These are phyloP conservation scores for Pterocles burchelli DNA, from an alignment of 2,113 vertebrate species.

Conservation along the genomic window DNA sequence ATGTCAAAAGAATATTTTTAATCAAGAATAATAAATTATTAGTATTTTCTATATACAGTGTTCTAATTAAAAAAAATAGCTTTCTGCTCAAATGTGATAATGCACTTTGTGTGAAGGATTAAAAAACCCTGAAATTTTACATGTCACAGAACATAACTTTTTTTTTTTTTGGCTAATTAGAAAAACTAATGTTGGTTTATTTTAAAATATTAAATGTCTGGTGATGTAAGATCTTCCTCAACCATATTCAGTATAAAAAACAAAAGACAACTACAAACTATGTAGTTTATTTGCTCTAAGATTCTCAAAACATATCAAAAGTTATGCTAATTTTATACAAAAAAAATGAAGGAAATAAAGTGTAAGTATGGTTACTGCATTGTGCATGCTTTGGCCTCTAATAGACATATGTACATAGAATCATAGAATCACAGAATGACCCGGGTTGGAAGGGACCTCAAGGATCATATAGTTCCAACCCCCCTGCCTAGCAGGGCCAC, in stretches of 20 bases:
- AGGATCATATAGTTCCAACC: no score
- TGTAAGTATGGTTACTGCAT: neutral
- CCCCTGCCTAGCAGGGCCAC: no score
- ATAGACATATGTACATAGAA: neutral
- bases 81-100: slow-evolving; percentile 42
- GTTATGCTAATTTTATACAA: neutral
- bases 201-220: neutral
- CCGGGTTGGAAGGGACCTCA: no score
- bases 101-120: neutral
- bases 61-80: slow-evolving; percentile 32
- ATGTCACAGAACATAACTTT: neutral
- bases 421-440: no score
- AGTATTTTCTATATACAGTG: neutral
- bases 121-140: slow-evolving; percentile 7
- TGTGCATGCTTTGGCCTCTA: neutral
- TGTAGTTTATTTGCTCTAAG: neutral
- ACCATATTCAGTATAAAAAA: neutral
- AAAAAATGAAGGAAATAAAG: neutral
- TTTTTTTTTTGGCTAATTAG: neutral
- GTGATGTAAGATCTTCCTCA: neutral
- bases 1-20: slow-evolving; percentile 21
- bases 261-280: neutral
- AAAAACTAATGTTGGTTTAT: neutral
- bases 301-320: neutral
- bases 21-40: slow-evolving; percentile 28